Conservation (phyloP, 2,113 vertebrate species). For the Actinemys pallida region DNA sequence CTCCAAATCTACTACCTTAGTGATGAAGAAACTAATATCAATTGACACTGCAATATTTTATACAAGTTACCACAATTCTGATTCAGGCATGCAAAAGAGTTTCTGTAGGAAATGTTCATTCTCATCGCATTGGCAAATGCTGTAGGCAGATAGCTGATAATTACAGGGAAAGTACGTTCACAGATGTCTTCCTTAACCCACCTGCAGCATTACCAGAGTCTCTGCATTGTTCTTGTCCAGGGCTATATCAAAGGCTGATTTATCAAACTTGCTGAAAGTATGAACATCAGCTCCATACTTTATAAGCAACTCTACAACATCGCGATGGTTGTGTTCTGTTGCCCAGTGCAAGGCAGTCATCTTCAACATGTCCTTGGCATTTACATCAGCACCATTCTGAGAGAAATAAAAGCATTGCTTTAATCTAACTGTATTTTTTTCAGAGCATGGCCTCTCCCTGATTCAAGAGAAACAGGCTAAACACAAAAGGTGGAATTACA, state of each 20-base stretch:
- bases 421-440: neutral
- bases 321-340: constrained; percentile 87
- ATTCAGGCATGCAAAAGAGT: neutral
- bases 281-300: constrained; percentile 89
- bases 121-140: neutral
- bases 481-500: neutral
- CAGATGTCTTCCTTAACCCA: neutral
- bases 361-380: constrained; percentile 96
- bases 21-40: neutral
- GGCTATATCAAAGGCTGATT: constrained; percentile 92
- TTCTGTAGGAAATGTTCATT: too few relatives aligned
- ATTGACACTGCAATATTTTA: neutral
- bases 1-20: neutral
- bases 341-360: constrained; percentile 97
- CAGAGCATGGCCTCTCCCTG: accelerated
- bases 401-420: neutral
- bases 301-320: constrained; percentile 87
- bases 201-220: constrained; percentile 85
- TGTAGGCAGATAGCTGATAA: neutral
- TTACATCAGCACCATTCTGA: constrained; percentile 93
- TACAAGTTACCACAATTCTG: too few relatives aligned
- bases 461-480: neutral
- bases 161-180: too few relatives aligned
- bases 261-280: constrained; percentile 92
- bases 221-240: constrained; percentile 88